These are phyloP conservation scores for Amblyornis subalaris DNA, from an alignment of 2,113 vertebrate species.

Conservation along the genomic window DNA sequence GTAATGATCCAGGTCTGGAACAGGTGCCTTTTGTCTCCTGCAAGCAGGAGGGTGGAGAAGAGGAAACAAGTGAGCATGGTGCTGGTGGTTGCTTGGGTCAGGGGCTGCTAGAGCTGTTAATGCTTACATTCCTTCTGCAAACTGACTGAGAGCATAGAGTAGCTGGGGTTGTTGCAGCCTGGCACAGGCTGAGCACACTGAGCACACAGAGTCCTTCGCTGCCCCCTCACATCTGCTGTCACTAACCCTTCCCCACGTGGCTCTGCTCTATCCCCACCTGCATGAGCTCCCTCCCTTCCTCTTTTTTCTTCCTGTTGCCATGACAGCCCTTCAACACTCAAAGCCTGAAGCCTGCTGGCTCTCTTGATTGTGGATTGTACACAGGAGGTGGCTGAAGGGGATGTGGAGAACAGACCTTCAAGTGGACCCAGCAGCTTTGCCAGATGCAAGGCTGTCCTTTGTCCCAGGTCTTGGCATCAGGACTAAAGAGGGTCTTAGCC, in stretches of 20 bases:
- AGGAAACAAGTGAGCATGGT: neutral
- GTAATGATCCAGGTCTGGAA: neutral
- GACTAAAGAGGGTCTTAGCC: neutral
- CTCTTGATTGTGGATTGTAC: slow-evolving; percentile 74
- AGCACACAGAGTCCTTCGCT: neutral
- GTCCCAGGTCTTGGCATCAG: neutral
- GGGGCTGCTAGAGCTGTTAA: neutral
- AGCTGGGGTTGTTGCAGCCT: neutral
- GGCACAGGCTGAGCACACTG: neutral
- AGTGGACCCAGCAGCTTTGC: neutral
- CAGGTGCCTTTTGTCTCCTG: neutral
- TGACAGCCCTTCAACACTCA: slow-evolving; percentile 50
- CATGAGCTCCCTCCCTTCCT: slow-evolving; percentile 31
- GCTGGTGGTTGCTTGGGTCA: neutral
- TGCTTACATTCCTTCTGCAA: neutral
- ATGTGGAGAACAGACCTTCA: neutral
- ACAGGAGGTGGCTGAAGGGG: neutral
- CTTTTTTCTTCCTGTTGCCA: slow-evolving; percentile 34
- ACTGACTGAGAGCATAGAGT: neutral
- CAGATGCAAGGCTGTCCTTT: neutral
- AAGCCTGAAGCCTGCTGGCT: slow-evolving; percentile 57
- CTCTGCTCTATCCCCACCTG: neutral
- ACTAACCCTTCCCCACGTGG: slow-evolving; percentile 35
- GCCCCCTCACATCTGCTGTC: neutral
- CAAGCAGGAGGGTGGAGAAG: neutral